These are phyloP conservation scores for Trinectes maculatus DNA, from an alignment of 2,113 vertebrate genomes.

Conservation along the genomic window DNA sequence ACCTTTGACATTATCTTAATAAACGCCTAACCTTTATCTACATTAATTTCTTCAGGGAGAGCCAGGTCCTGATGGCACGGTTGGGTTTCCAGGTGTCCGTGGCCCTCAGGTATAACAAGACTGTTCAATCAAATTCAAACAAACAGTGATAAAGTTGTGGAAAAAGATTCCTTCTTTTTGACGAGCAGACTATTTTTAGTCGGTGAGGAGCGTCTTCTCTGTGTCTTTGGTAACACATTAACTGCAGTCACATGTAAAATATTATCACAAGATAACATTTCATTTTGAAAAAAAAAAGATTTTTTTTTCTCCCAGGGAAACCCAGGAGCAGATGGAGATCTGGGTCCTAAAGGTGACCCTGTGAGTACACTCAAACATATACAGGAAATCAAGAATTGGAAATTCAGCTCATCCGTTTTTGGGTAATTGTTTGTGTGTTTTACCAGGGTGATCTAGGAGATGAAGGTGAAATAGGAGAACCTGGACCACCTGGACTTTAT, in stretches of 20 bases:
- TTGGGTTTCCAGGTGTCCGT: constrained; percentile 69
- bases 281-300: not conserved
- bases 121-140: not conserved
- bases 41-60: constrained; percentile 70
- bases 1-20: not conserved
- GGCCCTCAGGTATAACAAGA: constrained; percentile 77
- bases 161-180: too few relatives aligned
- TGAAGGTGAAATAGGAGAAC: constrained; percentile 78
- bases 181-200: too few relatives aligned
- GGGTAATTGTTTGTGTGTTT: constrained; percentile 21
- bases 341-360: constrained; percentile 76
- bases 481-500: constrained; percentile 73
- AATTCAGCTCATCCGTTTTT: not conserved
- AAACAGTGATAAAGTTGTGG: too few relatives aligned
- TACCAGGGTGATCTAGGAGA: constrained; percentile 72
- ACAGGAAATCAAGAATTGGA: too few relatives aligned
- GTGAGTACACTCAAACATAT: constrained; percentile 70
- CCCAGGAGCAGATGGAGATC: constrained; percentile 68
- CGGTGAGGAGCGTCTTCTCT: too few relatives aligned
- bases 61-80: constrained; percentile 63
- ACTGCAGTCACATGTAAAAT: too few relatives aligned
- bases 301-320: constrained; percentile 68
- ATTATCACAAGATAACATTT: too few relatives aligned
- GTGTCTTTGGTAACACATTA: too few relatives aligned
- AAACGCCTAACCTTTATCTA: not conserved